These are phyloP conservation scores for Salmo trutta DNA, from an alignment of 2,797 vertebrate genomes.

Conservation along the genomic window DNA sequence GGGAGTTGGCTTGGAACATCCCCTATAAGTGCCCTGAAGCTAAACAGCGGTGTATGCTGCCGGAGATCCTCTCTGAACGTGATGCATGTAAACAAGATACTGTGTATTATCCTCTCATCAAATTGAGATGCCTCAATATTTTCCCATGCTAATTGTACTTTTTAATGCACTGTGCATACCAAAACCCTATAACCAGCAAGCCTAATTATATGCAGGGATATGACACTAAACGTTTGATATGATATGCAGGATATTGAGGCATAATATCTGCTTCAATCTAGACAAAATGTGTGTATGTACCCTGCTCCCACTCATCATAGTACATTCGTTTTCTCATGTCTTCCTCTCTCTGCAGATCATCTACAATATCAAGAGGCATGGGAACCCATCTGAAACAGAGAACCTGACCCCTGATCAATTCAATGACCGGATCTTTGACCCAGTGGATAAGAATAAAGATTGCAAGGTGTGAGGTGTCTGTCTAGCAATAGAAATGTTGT, in stretches of 20 bases:
- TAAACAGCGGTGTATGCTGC: no score
- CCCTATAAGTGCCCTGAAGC: no score
- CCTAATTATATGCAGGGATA: no score
- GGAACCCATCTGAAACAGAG: not conserved
- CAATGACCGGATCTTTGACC: slow-evolving; percentile 71
- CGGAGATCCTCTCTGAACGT: no score
- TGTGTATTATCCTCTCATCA: no score
- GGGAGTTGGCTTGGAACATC: not conserved
- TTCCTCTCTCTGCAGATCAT: slow-evolving; percentile 61
- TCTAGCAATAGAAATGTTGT: not conserved
- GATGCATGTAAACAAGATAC: no score
- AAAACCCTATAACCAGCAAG: no score
- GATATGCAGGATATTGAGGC: no score
- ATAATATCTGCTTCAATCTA: not conserved
- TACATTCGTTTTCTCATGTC: not conserved
- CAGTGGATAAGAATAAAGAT: slow-evolving; percentile 75
- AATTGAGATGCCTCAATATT: no score
- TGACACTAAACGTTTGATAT: no score
- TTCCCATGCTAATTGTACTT: no score
- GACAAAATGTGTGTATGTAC: not conserved
- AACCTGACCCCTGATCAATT: slow-evolving; percentile 53
- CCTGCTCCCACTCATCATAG: not conserved
- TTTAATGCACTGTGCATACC: no score
- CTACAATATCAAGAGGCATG: slow-evolving; percentile 59
- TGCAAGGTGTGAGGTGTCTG: slow-evolving; percentile 46